A percentile compares a stretch with the other conserved stretches of the same genome.
Conservation (phyloP, 1,140 invertebrate species). For the Ectropis grisescens region DNA sequence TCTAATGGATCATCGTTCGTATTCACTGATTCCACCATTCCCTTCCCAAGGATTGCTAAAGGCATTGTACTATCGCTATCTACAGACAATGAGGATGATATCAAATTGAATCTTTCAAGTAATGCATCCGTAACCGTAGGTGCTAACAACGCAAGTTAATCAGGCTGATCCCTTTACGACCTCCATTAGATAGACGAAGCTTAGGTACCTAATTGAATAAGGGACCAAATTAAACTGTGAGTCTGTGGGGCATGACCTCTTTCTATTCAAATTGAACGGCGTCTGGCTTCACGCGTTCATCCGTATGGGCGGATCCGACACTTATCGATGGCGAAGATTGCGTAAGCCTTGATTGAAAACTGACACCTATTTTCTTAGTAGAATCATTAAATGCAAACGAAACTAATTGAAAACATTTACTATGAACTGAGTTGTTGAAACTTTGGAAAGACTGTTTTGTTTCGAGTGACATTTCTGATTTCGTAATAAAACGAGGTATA, state of each 20-base stretch:
- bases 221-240: constrained; percentile 52
- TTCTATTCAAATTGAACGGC: constrained; percentile 52
- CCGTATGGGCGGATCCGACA: constrained; percentile 21
- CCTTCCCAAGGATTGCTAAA: no score
- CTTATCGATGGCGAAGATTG: constrained; percentile 23
- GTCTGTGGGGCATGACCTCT: constrained; percentile 37
- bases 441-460: no score
- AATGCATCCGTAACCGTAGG: constrained; percentile 28
- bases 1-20: no score
- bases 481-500: no score
- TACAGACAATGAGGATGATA: no score
- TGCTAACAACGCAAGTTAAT: constrained; percentile 48
- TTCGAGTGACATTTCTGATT: no score
- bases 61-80: no score
- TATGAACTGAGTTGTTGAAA: no score
- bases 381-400: background rate
- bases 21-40: no score
- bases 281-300: constrained; percentile 23
- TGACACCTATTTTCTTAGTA: constrained; percentile 1
- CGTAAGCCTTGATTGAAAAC: constrained; percentile 22
- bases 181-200: constrained; percentile 44
- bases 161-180: constrained; percentile 47
- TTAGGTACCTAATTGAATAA: constrained; percentile 51
- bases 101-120: no score
- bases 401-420: no score